phyloP scores from a whole-genome alignment of 2,797 vertebrate genomes.

The Semaprochilodus insignis region DNA sequence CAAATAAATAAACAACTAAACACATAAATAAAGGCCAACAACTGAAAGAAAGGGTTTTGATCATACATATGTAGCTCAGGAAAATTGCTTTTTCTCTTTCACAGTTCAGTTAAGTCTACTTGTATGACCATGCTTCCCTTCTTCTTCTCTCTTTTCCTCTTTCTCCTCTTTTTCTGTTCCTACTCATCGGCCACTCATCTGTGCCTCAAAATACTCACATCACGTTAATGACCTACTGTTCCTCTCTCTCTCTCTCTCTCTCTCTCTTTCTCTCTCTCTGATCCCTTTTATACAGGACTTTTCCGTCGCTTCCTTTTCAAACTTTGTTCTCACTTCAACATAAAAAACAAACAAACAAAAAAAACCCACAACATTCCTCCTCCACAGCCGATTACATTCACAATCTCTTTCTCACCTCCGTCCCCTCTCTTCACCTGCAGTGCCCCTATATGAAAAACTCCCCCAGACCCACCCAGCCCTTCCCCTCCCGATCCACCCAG shows the following conservation, averaged over 20 bases:
- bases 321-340: not conserved
- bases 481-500: constrained; percentile 12
- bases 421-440: not conserved
- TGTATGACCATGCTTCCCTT: constrained; percentile 4
- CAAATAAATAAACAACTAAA: constrained; percentile 51
- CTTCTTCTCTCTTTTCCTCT: constrained; percentile 5
- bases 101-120: constrained; percentile 47
- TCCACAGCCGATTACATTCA: not conserved
- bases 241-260: constrained; percentile 6
- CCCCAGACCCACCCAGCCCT: not conserved
- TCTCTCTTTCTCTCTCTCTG: constrained; percentile 29
- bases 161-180: not conserved
- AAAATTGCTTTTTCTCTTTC: constrained; percentile 50
- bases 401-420: not conserved
- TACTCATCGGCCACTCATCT: not conserved
- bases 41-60: constrained; percentile 42
- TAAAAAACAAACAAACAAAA: constrained; percentile 24
- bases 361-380: not conserved
- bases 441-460: not conserved
- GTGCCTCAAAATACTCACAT: not conserved
- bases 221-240: too few relatives aligned
- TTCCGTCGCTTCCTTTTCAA: not conserved
- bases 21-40: constrained; percentile 56
- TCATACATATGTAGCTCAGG: constrained; percentile 42
- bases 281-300: not conserved